These are phyloP conservation scores for Oegoconia quadripuncta DNA, from an alignment of 2,888 invertebrate genomes.

Conservation along the genomic window DNA sequence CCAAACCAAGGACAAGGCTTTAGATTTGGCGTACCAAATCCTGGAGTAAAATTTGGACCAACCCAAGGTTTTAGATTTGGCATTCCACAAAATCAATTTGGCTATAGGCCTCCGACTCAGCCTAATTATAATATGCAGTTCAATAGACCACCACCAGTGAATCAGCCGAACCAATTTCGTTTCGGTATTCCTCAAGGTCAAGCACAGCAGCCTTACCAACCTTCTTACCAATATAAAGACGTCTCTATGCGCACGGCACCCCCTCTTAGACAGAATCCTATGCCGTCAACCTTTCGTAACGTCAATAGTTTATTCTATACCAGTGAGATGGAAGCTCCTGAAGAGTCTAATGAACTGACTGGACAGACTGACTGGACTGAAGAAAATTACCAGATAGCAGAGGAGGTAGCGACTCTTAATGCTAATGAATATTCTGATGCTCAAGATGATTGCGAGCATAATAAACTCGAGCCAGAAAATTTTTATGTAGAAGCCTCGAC, in stretches of 20 bases:
- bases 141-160: too few species aligned
- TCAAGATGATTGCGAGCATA: too few species aligned
- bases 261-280: too few species aligned
- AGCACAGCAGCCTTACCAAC: too few species aligned
- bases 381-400: too few species aligned
- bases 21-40: neutral
- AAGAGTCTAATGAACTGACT: slow-evolving; percentile 69
- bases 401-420: too few species aligned
- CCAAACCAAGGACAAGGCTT: neutral
- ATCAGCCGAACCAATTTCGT: too few species aligned
- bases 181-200: too few species aligned
- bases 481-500: slow-evolving; percentile 4
- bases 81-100: neutral
- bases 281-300: too few species aligned
- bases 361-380: too few species aligned
- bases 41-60: too few species aligned
- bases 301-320: neutral
- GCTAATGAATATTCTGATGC: too few species aligned
- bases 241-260: slow-evolving; percentile 3
- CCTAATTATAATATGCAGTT: neutral
- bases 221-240: neutral
- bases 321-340: slow-evolving; percentile 30
- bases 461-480: slow-evolving; percentile 5
- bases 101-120: neutral
- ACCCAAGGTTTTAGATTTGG: slow-evolving; percentile 1